Percentiles rank a stretch among this genome's conserved stretches.
Conservation (phyloP, 2,888 invertebrate genomes). For the Blastobasis lacticolella region DNA sequence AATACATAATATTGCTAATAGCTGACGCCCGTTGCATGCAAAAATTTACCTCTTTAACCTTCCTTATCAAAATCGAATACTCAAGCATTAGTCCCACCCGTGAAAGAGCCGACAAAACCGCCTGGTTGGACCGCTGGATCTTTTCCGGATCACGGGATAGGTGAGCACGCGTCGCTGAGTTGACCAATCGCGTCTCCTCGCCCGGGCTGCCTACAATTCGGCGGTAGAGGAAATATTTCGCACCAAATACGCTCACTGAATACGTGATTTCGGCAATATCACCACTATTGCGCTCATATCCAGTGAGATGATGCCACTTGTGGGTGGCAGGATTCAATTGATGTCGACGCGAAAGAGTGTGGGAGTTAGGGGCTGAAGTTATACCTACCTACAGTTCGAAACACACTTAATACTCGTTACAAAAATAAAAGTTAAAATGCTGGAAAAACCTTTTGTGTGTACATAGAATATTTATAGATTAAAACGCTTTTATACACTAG, state of each 20-base stretch:
- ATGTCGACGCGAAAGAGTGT: too few relatives aligned
- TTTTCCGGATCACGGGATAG: conserved; percentile 18
- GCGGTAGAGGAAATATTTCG: conserved; percentile 4
- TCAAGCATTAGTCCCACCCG: not conserved
- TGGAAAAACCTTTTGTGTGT: too few relatives aligned
- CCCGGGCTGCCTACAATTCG: not conserved
- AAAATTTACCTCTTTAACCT: not conserved
- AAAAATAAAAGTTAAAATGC: too few relatives aligned
- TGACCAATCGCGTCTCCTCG: conserved; percentile 3
- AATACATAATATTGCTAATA: too few relatives aligned
- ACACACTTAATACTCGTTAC: too few relatives aligned
- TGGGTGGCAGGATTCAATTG: too few relatives aligned
- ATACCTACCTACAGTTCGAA: too few relatives aligned
- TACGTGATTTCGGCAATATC: conserved; percentile 1
- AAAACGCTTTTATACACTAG: too few relatives aligned
- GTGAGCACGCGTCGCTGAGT: conserved; percentile 12
- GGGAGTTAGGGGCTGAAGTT: too few relatives aligned
- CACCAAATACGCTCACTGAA: conserved; percentile 1
- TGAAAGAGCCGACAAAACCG: not conserved
- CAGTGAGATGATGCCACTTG: too few relatives aligned
- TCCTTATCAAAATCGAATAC: not conserved
- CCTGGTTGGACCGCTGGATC: not conserved
- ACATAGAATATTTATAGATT: too few relatives aligned
- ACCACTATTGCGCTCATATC: too few relatives aligned
- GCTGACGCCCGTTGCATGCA: not conserved